Percentiles rank a stretch among this genome's conserved stretches.
These are phyloP conservation scores for Melanotaenia parkinsoni DNA, from an alignment of 2,797 vertebrate species.

Conservation along the genomic window DNA sequence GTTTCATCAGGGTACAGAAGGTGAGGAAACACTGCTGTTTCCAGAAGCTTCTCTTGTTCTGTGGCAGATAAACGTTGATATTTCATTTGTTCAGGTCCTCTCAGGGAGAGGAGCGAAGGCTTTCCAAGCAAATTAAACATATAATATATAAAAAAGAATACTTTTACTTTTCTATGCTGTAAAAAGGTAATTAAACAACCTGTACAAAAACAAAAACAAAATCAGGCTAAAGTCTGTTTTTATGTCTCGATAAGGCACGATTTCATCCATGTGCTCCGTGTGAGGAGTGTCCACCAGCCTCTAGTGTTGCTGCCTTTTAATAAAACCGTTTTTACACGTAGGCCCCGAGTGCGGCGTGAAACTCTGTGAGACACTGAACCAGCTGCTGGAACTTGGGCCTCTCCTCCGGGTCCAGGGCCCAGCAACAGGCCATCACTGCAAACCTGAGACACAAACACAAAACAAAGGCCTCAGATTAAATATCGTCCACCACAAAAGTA, in stretches of 20 bases:
- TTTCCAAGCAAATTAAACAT: conserved; percentile 57
- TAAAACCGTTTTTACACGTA: conserved; percentile 87
- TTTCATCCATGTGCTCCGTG: conserved; percentile 78
- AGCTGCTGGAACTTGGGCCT: conserved; percentile 99
- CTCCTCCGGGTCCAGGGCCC: conserved; percentile 97
- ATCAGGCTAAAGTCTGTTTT: conserved; percentile 71
- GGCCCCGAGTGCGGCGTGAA: conserved; percentile 95
- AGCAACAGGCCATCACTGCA: conserved; percentile 99
- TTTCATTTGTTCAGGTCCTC: conserved; percentile 27
- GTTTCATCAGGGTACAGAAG: conserved; percentile 13
- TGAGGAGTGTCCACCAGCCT: conserved; percentile 58
- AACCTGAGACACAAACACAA: conserved; percentile 82
- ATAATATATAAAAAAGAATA: conserved; percentile 35
- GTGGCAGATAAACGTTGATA: conserved; percentile 32
- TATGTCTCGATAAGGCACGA: conserved; percentile 85
- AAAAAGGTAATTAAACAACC: conserved; percentile 65
- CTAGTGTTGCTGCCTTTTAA: conserved; percentile 19
- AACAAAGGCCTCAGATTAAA: not conserved
- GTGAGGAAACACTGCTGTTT: conserved; percentile 9
- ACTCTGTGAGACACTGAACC: conserved; percentile 98
- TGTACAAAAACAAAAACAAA: conserved; percentile 75
- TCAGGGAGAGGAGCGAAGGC: conserved; percentile 22
- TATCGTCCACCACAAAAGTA: too few species aligned
- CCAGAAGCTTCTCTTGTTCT: conserved; percentile 8
- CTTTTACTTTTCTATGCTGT: conserved; percentile 64